These are phyloP conservation scores for Lepidocyrtoides sp. DNA, from an alignment of 2,888 invertebrate genomes.

Conservation along the genomic window DNA sequence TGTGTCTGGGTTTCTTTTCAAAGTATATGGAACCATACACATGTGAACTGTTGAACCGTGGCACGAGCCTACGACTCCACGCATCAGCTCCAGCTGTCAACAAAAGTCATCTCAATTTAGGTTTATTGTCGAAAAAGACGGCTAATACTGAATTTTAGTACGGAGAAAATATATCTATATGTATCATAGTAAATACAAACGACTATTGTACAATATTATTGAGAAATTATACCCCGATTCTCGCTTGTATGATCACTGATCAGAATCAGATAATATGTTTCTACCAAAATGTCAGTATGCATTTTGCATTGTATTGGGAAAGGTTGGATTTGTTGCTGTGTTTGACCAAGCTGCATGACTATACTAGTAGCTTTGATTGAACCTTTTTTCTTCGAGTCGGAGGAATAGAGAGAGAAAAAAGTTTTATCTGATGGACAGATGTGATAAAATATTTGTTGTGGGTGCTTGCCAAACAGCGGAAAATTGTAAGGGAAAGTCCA, in stretches of 20 bases:
- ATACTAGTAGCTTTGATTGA: neutral
- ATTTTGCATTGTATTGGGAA: neutral
- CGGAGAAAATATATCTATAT: neutral
- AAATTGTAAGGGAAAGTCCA: neutral
- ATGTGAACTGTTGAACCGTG: conserved; percentile 44
- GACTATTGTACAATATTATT: conserved; percentile 26
- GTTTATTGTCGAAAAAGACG: conserved; percentile 47
- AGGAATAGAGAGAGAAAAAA: neutral
- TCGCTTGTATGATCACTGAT: conserved; percentile 25
- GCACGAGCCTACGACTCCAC: conserved; percentile 50
- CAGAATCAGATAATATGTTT: neutral
- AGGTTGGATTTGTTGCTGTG: neutral
- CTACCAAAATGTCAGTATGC: neutral
- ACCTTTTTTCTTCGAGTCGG: neutral
- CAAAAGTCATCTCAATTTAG: conserved; percentile 70
- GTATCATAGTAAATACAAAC: conserved; percentile 15
- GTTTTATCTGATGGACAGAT: neutral
- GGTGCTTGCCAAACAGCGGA: neutral
- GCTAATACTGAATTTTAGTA: neutral
- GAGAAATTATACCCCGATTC: conserved; percentile 41
- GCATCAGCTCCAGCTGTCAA: conserved; percentile 54
- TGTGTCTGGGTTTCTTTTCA: no score
- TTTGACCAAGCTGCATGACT: neutral
- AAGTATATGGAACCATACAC: neutral
- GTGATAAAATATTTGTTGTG: neutral